Base-by-base conservation (phyloP, 2,888 invertebrate species). In the Amiota mariae region DNA sequence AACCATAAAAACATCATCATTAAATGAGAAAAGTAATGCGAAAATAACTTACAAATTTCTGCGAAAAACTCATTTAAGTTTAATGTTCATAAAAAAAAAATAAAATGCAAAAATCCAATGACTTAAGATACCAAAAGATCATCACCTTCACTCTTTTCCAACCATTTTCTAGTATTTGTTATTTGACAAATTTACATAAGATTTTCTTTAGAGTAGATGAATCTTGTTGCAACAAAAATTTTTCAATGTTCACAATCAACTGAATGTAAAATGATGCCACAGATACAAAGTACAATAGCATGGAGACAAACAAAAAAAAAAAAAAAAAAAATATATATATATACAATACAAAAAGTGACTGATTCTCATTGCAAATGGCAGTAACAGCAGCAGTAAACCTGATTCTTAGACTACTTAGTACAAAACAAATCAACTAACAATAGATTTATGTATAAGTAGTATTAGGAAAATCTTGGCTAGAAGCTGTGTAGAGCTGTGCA, bases 251-350 rank as follows among this genome's bases (percentile, higher is more conserved):
- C 67, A 15, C 20, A 36, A 36, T 67, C 47, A 68, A 72, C 63
- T 72, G 20, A 20, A 63, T 64, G 77, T 78, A 79, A 77, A 72
- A 72, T 66, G 73, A 76, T 74, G 71, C 72, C 70, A 67, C 75
- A 66, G 66, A 70, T 36, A 67, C 70, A 13, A 59, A 56, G 10
- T 18, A 68, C 51, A 73, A 71, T 66, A 71, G 71, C 73, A 73
- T 76, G 71, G 75, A 63, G 72, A n/a, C 47, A 18, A 66, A 66
- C 6, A 13, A 8, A 24, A 46, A 78, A 72, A 71, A 24, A 74
- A 72, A 64, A 12, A n/a, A n/a, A n/a, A n/a, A n/a, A n/a, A n/a
- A n/a, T n/a, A n/a, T n/a, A n/a, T n/a, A n/a, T n/a, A n/a, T n/a
- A n/a, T n/a, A n/a, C n/a, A n/a, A 13, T 47, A 48, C 4, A 18